Evolutionary conservation across 2,797 vertebrate genomes (phyloP).

Genomic region (Pipistrellus nathusii): DNA sequence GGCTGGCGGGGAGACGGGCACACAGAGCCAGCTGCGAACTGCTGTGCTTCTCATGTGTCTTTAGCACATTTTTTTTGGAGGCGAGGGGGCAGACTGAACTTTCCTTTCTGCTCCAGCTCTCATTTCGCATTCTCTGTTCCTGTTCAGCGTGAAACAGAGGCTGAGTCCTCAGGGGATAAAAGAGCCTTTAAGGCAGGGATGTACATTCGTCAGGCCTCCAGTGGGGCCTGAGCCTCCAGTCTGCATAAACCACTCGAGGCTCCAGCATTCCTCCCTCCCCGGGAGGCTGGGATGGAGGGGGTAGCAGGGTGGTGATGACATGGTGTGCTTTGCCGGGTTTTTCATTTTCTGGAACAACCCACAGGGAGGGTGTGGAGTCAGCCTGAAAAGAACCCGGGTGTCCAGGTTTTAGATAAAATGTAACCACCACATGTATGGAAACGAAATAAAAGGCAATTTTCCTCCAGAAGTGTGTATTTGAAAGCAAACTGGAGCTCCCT

Average conservation of each 20-base stretch:
- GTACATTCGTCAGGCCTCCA: neutral
- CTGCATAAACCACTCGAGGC: neutral
- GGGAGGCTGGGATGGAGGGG: neutral
- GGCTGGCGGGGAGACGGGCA: neutral
- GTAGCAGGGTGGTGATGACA: neutral
- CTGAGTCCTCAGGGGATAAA: neutral
- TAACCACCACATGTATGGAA: slow-evolving; percentile 55
- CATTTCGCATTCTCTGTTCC: neutral
- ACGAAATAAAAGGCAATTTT: slow-evolving; percentile 23
- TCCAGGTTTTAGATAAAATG: slow-evolving; percentile 72
- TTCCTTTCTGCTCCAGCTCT: neutral
- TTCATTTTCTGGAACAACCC: neutral
- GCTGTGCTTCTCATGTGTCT: neutral
- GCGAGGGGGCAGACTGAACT: neutral
- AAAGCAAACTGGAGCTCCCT: slow-evolving; percentile 2
- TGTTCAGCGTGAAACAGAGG: neutral
- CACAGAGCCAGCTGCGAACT: neutral
- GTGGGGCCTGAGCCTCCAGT: neutral
- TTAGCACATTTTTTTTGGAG: neutral
- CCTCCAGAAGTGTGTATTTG: neutral
- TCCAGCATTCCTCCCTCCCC: neutral
- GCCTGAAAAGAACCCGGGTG: neutral
- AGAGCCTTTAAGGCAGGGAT: neutral
- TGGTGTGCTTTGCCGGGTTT: neutral
- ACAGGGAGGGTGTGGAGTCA: slow-evolving; percentile 42